These are phyloP conservation scores for Trichonephila clavipes DNA, from an alignment of 1,140 invertebrate species.

Conservation along the genomic window DNA sequence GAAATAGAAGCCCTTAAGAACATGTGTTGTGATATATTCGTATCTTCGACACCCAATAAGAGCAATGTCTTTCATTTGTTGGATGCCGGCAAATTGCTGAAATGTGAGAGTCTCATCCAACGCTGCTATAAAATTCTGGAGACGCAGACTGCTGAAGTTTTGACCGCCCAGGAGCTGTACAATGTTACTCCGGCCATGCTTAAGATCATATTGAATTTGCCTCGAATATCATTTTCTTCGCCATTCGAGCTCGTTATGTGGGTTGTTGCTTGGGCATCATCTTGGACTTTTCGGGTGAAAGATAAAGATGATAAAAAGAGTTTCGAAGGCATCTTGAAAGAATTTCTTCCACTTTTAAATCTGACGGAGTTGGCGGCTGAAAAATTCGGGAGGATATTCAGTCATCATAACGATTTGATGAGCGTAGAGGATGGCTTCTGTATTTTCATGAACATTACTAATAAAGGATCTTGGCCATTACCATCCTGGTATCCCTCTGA, in stretches of 20 bases:
- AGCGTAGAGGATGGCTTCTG: not conserved
- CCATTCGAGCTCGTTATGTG: slow-evolving; percentile 10
- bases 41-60: not conserved
- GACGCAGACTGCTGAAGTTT: not conserved
- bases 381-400: not conserved
- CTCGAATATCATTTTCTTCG: not conserved
- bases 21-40: not conserved
- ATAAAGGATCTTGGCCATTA: not conserved
- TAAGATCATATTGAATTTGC: not conserved
- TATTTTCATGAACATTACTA: slow-evolving; percentile 46
- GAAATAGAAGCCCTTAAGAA: not conserved
- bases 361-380: not conserved
- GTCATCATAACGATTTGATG: not conserved
- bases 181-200: not conserved
- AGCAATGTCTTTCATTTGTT: slow-evolving; percentile 8
- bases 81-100: not conserved
- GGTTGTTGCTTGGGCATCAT: slow-evolving; percentile 44
- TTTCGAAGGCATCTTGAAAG: not conserved
- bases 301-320: not conserved
- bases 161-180: slow-evolving; percentile 2
- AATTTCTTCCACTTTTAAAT: not conserved
- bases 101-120: not conserved
- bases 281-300: too few relatives aligned
- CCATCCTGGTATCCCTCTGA: not conserved
- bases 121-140: slow-evolving; percentile 10